Conservation (phyloP, 30 jellyfish, hydroid and myxozoan species). For the Phacellophora camtschatica region DNA sequence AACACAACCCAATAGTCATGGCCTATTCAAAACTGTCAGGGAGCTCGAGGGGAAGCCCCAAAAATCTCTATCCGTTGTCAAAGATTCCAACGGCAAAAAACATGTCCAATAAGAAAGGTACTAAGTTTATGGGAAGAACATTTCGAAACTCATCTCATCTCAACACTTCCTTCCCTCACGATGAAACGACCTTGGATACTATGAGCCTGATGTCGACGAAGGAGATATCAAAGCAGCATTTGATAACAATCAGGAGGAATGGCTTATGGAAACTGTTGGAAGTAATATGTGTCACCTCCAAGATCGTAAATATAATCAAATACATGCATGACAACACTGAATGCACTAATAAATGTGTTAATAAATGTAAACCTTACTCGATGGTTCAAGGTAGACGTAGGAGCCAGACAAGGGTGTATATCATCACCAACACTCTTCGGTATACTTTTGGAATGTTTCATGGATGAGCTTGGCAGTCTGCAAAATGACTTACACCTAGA, state of each 20-base stretch:
- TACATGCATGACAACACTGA: conserved; percentile 30
- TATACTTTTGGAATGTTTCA: conserved; percentile 46
- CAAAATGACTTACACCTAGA: neutral
- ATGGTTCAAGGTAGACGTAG: conserved; percentile 52
- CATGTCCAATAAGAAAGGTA: too few relatives aligned
- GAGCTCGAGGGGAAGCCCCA: too few relatives aligned
- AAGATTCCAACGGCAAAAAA: too few relatives aligned
- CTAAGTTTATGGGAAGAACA: too few relatives aligned
- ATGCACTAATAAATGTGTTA: conserved; percentile 42
- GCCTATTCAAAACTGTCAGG: too few relatives aligned
- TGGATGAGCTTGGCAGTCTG: conserved; percentile 25
- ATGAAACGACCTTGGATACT: too few relatives aligned
- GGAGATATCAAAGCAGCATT: conserved; percentile 58
- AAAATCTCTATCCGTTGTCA: too few relatives aligned
- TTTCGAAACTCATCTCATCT: too few relatives aligned
- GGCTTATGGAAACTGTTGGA: conserved; percentile 30
- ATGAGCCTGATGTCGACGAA: too few relatives aligned
- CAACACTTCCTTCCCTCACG: too few relatives aligned
- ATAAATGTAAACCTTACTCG: conserved; percentile 42
- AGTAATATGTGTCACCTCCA: conserved; percentile 20
- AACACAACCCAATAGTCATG: too few relatives aligned
- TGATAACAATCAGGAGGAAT: too few relatives aligned
- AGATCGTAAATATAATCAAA: conserved; percentile 20
- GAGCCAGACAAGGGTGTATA: conserved; percentile 68
- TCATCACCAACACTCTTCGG: conserved; percentile 51